phyloP scores from a whole-genome alignment of 2,797 vertebrate genomes.

The Platyrinchus mystaceus region DNA sequence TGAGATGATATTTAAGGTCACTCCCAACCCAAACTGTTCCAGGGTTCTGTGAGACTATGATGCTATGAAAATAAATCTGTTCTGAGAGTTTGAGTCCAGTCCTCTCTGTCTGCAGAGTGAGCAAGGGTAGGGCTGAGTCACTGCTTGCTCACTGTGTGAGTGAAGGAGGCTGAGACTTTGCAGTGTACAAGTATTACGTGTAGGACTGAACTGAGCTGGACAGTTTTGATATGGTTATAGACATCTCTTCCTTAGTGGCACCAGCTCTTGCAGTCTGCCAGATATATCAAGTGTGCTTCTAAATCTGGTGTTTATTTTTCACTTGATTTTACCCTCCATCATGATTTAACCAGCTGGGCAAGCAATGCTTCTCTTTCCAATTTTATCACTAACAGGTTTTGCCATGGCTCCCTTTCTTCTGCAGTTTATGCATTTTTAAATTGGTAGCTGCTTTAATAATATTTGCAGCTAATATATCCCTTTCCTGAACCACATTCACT shows the following conservation, averaged over 20 bases:
- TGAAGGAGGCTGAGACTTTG: background rate
- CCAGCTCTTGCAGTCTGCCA: background rate
- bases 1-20: background rate
- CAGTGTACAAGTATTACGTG: background rate
- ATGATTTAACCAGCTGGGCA: constrained; percentile 25
- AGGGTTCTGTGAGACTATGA: background rate
- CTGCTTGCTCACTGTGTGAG: rapidly evolving
- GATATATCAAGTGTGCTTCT: background rate
- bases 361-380: constrained; percentile 10
- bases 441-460: background rate
- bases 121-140: background rate
- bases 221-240: background rate
- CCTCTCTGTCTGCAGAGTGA: background rate
- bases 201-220: background rate
- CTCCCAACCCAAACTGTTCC: background rate
- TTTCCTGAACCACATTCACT: background rate
- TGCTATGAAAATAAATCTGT: background rate
- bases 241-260: background rate
- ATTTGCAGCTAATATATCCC: background rate
- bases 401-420: background rate
- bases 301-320: constrained; percentile 45
- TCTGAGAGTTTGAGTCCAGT: background rate
- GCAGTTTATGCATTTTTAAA: background rate
- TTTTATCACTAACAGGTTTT: constrained; percentile 7
- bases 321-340: background rate